Conservation (phyloP, 2,888 invertebrate species). For the Ophion costatus region DNA sequence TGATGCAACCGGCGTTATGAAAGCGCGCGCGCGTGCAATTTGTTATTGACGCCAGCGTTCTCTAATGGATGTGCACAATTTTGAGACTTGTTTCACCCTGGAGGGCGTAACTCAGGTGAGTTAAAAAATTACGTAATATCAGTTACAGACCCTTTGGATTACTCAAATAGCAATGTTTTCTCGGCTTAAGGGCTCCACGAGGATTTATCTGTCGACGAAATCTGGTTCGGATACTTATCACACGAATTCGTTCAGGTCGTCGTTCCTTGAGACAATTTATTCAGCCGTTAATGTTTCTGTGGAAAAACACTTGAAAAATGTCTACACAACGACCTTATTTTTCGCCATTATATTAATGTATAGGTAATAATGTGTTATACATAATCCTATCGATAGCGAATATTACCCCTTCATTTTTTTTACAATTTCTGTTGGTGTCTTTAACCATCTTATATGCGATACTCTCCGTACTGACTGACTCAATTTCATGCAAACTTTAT, state of each 20-base stretch:
- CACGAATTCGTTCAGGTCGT: not conserved
- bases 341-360: not conserved
- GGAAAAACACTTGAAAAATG: not conserved
- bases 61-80: conserved; percentile 64
- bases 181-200: not conserved
- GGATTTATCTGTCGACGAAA: not conserved
- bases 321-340: not conserved
- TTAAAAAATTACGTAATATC: not conserved
- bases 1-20: conserved; percentile 74
- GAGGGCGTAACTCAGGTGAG: conserved; percentile 7
- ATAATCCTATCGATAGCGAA: not conserved
- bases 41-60: conserved; percentile 47
- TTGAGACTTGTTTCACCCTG: conserved; percentile 71
- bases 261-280: not conserved
- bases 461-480: too few species aligned
- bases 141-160: not conserved
- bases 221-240: conserved; percentile 3
- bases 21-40: conserved; percentile 67
- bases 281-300: not conserved
- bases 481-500: too few species aligned
- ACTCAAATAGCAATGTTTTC: not conserved
- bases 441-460: too few species aligned
- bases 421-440: not conserved
- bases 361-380: not conserved
- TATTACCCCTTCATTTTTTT: not conserved